Evolutionary conservation across 2,797 vertebrate species (phyloP), one percentile per base, ranked within the genome.

Genomic region (Micrastur ruficollis): DNA sequence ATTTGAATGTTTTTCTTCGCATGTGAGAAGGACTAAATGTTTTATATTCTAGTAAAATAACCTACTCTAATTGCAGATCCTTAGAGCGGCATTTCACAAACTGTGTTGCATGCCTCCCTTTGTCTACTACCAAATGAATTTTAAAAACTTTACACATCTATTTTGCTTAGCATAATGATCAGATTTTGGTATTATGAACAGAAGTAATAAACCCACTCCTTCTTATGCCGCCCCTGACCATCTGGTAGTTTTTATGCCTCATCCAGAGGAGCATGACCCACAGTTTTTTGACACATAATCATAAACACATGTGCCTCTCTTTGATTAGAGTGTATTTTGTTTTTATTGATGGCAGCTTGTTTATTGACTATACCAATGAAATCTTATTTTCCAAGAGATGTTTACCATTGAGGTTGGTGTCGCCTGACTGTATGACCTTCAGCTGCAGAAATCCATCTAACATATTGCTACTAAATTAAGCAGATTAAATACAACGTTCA

Each of bases 271-370:
- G 5, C 23, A 46, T 26, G 53, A 74, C 72, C 87, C 63, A 86
- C 23, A 65, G 14, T n/a, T 90, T 96, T 90, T 88, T n/a, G 76
- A 95, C 95, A 34, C n/a, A 74, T 67, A 78, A 80, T 75, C 42
- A 62, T 66, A 55, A 85, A 70, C 0, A 2, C 22, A 17, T 40
- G 5, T 17, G 8, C 59, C 14, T 95, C n/a, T 81, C 62, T 84
- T 82, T 86, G 58, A 81, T 90, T 81, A 81, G 40, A 61, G 11
- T 22, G 17, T 12, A 53, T 86, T 94, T 91, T 56, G 20, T 0
- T 80, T 94, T 91, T 78, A 90, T 79, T 74, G 46, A 62, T 81
- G 32, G 26, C 76, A 90, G 26, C 36, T 91, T 88, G 20, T 78
- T 94, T 90, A 83, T 79, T 81, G 56, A 72, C 76, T 90, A 6